phyloP scores from a whole-genome alignment of 2,797 vertebrate genomes.

The Hipposideros larvatus region DNA sequence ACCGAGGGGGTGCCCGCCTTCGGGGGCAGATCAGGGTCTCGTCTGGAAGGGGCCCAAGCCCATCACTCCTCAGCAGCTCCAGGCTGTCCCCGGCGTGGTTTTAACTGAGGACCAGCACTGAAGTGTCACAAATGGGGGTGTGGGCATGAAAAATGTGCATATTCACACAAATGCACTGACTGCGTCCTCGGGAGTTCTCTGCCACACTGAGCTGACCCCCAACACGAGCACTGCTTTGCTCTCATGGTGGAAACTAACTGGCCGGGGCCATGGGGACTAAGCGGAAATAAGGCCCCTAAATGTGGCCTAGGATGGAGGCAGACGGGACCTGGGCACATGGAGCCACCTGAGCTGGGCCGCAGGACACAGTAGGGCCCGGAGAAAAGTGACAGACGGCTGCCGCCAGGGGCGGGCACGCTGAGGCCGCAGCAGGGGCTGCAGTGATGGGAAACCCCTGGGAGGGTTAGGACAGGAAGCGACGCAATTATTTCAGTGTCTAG shows the following conservation, averaged over 20 bases:
- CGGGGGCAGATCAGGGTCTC: fast-evolving
- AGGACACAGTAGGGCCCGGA: no score
- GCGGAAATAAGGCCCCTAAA: not conserved
- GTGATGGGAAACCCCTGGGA: no score
- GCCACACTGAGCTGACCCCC: not conserved
- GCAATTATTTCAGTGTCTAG: no score
- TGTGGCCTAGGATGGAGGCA: fast-evolving
- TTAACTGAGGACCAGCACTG: not conserved
- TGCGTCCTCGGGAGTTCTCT: no score
- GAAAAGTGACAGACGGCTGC: not conserved
- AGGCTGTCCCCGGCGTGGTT: no score
- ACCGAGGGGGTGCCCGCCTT: not conserved
- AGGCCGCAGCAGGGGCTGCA: not conserved
- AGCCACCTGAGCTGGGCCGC: not conserved
- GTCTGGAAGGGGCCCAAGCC: not conserved
- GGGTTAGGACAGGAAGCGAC: not conserved
- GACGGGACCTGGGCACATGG: fast-evolving
- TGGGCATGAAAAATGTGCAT: fast-evolving
- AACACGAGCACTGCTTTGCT: not conserved
- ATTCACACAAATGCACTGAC: fast-evolving
- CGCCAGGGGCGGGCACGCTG: not conserved
- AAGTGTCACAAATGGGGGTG: fast-evolving
- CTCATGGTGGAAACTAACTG: not conserved
- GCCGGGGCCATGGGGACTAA: fast-evolving
- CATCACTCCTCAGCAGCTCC: not conserved